phyloP scores from a whole-genome alignment of 2,888 invertebrate genomes.

The Erpobdella octoculata region DNA sequence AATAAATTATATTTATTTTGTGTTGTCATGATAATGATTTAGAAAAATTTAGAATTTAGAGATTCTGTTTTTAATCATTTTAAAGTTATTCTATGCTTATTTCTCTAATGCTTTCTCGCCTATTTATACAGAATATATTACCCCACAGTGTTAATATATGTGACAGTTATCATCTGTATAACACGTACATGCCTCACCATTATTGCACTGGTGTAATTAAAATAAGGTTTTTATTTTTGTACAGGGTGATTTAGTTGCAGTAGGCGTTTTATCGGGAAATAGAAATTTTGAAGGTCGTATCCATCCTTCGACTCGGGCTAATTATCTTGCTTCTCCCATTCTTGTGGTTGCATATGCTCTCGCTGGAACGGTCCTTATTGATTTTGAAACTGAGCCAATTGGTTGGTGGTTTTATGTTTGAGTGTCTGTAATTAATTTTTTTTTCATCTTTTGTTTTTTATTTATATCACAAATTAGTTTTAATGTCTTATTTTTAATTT shows the following conservation, averaged over 20 bases:
- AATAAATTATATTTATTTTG: background rate
- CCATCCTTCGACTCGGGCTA: constrained; percentile 90
- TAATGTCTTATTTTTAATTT: background rate
- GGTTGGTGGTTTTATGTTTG: too few relatives aligned
- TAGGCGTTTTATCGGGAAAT: constrained; percentile 91
- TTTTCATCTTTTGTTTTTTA: background rate
- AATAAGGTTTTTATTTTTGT: too few relatives aligned
- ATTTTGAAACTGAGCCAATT: constrained; percentile 80
- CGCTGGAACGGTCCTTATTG: constrained; percentile 86
- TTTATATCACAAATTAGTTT: background rate
- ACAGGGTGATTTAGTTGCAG: constrained; percentile 82
- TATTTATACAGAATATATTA: too few relatives aligned
- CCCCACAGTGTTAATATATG: too few relatives aligned
- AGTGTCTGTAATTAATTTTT: constrained; percentile 35
- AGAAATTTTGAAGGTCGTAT: constrained; percentile 96
- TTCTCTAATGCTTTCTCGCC: too few relatives aligned
- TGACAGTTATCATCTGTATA: too few relatives aligned
- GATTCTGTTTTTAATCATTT: too few relatives aligned
- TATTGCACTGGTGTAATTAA: too few relatives aligned
- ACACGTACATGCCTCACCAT: too few relatives aligned
- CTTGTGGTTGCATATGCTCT: constrained; percentile 94
- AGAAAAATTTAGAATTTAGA: too few relatives aligned
- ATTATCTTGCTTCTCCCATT: constrained; percentile 93
- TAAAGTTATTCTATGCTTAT: too few relatives aligned
- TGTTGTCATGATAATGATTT: too few relatives aligned